Percentiles rank a stretch among this genome's conserved stretches.
These are phyloP conservation scores for Phoxinus dragarum DNA, from an alignment of 2,797 vertebrate genomes.

Conservation along the genomic window DNA sequence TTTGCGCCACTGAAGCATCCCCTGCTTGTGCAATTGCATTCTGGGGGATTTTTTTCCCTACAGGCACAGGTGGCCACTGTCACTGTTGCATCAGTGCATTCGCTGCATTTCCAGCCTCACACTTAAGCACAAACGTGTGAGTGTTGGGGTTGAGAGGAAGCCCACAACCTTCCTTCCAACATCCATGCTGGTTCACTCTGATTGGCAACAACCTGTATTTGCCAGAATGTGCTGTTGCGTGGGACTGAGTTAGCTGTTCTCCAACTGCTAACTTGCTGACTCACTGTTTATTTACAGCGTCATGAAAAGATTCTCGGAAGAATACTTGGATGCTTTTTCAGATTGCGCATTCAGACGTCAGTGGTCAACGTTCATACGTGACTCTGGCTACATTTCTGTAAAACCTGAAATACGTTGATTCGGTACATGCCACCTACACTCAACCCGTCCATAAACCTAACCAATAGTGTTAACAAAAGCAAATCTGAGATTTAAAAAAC, in stretches of 20 bases:
- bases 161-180: neutral
- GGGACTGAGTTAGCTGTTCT: slow-evolving; percentile 20
- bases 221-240: neutral
- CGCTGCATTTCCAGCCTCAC: neutral
- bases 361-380: neutral
- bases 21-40: slow-evolving; percentile 25
- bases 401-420: neutral
- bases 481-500: neutral
- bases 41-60: slow-evolving; percentile 9
- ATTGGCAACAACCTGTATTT: slow-evolving; percentile 51
- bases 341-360: slow-evolving; percentile 15
- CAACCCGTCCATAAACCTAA: neutral
- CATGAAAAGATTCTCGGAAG: slow-evolving; percentile 6
- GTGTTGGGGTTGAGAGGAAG: neutral
- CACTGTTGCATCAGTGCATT: slow-evolving; percentile 20
- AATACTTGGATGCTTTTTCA: neutral
- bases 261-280: slow-evolving; percentile 39
- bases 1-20: slow-evolving; percentile 37
- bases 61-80: slow-evolving; percentile 51
- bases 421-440: neutral
- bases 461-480: neutral
- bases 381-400: neutral
- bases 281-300: slow-evolving; percentile 50
- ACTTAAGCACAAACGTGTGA: neutral
- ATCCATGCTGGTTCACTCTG: slow-evolving; percentile 40